These are phyloP conservation scores for Raja brachyura DNA, from an alignment of 2,113 vertebrate genomes.

Conservation along the genomic window DNA sequence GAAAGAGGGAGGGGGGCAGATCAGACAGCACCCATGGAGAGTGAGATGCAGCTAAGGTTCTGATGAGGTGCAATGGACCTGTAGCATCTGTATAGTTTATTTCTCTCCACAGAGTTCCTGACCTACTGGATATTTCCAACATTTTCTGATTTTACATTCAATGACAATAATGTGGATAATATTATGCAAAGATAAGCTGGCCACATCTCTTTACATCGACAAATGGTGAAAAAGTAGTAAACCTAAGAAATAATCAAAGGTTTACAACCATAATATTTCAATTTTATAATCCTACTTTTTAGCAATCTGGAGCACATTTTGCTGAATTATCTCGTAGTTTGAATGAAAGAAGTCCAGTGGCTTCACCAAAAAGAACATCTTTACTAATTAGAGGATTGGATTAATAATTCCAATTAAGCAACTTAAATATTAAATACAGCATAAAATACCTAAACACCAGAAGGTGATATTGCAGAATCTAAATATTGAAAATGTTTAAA, in stretches of 20 bases:
- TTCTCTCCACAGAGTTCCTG: too few species aligned
- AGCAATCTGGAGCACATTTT: not conserved
- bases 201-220: too few species aligned
- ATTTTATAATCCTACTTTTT: not conserved
- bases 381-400: not conserved
- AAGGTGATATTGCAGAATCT: not conserved
- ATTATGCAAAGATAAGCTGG: not conserved
- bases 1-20: too few species aligned
- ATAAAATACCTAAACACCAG: not conserved
- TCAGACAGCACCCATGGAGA: too few species aligned
- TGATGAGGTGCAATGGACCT: too few species aligned
- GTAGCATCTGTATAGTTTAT: too few species aligned
- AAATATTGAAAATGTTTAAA: not conserved
- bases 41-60: too few species aligned
- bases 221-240: not conserved
- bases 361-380: not conserved
- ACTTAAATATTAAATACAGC: not conserved
- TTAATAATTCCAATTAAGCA: not conserved
- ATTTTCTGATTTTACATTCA: too few species aligned
- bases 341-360: not conserved
- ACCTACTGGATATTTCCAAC: too few species aligned
- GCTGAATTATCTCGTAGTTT: not conserved
- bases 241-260: not conserved
- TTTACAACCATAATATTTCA: not conserved
- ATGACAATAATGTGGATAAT: not conserved